These are phyloP conservation scores for Pachypanchax playfairii DNA, from an alignment of 2,113 vertebrate species.

Conservation along the genomic window DNA sequence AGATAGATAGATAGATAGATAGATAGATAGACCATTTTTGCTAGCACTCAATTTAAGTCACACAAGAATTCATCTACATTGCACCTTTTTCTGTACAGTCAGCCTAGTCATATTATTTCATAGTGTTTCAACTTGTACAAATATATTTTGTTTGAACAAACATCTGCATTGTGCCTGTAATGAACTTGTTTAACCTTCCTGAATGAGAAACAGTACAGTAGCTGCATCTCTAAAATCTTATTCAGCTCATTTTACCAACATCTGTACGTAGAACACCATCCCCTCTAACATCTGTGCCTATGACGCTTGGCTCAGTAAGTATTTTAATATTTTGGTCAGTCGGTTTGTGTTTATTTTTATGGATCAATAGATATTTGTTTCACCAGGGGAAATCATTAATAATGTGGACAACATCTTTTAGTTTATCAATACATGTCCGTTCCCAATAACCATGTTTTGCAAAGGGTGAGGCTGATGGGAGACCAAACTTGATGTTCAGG, in stretches of 20 bases:
- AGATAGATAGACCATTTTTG: too few relatives aligned
- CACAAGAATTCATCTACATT: neutral
- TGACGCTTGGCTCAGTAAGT: neutral
- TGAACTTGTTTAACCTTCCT: neutral
- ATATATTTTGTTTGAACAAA: neutral
- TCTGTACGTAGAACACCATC: neutral
- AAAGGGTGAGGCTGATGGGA: constrained; percentile 57
- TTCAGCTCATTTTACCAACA: constrained; percentile 1
- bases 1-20: too few relatives aligned
- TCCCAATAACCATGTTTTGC: constrained; percentile 36
- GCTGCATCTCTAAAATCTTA: neutral
- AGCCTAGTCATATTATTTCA: neutral
- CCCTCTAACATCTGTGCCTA: neutral
- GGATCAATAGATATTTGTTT: constrained; percentile 26
- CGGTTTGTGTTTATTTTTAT: constrained; percentile 2
- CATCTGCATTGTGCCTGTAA: neutral
- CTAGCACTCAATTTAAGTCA: neutral
- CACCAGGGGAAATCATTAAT: constrained; percentile 33
- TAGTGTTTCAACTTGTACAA: too few relatives aligned
- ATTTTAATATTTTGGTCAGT: constrained; percentile 7
- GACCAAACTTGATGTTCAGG: constrained; percentile 76
- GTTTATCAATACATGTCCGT: constrained; percentile 28
- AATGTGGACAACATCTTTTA: neutral
- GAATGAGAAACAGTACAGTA: neutral
- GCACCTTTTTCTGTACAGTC: neutral